Base-by-base conservation (phyloP, 2,888 invertebrate species). In the Drosophila colorata region DNA sequence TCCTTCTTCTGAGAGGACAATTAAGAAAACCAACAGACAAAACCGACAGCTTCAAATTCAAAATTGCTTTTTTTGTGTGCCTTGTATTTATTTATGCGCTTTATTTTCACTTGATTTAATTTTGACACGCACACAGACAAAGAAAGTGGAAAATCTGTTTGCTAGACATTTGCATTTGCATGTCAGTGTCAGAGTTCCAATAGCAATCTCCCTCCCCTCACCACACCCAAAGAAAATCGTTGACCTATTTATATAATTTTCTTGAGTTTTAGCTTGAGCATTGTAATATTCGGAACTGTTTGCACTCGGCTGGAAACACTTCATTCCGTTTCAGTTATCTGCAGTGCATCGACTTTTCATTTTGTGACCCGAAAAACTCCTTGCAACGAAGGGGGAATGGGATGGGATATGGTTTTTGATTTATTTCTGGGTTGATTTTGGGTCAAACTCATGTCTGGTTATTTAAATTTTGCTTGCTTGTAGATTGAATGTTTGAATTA, bases 41-140 rank as follows among this genome's bases (percentile, higher is more conserved):
- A 67, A 57, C 49, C 60, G 40, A 80, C 74, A 74, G 56, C 70
- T 55, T 75, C 46, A 55, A 49, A 51, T 44, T 25, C 38, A 57
- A 55, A 76, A 49, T 44, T 44, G 41, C 28, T 61, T 40, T 41
- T 33, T 49, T 16, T 40, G 43, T 49, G 46, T 49, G 46, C 72
- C 73, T 48, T 81, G 33, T 83, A 76, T 86, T 78, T 83, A 79
- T 80, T 80, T 85, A 87, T 87, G 80, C 71, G 63, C 59, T 87
- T 80, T 79, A 66, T 69, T 78, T 86, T 74, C 88, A 80, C 84
- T 79, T 88, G 88, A 85, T 86, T 85, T 88, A 44, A 83, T 74
- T 83, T 80, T 80, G 85, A 70, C 83, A 86, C 74, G 55, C 65
- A 74, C 31, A 35, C 37, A 51, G 13, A 53, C 20, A 69, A 41